Evolutionary conservation across 1,140 invertebrate species (phyloP), one percentile per base, ranked within the genome.

Genomic region (Bombus turneri): DNA sequence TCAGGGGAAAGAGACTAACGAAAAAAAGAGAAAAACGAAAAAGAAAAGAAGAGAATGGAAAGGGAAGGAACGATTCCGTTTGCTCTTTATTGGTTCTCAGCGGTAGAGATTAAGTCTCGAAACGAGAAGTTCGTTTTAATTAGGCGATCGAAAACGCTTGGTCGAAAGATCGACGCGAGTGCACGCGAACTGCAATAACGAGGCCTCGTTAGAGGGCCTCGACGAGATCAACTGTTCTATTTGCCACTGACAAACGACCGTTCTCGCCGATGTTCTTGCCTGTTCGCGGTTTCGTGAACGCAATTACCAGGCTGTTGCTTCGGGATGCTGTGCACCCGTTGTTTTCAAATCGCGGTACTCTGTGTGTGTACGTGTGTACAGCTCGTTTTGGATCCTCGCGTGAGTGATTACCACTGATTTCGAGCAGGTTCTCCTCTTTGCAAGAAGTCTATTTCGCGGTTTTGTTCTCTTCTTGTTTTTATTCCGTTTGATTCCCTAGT

Each of bases 21-120:
- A 10, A 43, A 43, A 43, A 43, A 6, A 41, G 39, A 41, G 8
- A 41, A 41, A 8, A 41, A 41, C 10, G 43, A 77, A 25, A 84
- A 68, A 22, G 18, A 53, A 76, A 81, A 79, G 85, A 59, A 72
- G 83, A 34, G 66, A 39, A 43, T 39, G 53, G 12, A 37, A 43
- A 78, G 86, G 47, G 73, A 85, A 28, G 22, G 18, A 15, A 31
- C 9, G 39, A 10, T 53, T 53, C 82, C 66, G 76, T 82, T 43
- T 15, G 57, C 59, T 66, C 75, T 90, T 90, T 90, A 91, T 91
- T 87, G 83, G 83, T 90, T 85, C 47, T 68, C 64, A 69, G 41
- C 76, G 79, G 37, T 8, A 34, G 53, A 53, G 72, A 39, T n/a
- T 15, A 39, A 77, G 62, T 37, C 25, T 34, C 6, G 34, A 53